phyloP scores from a whole-genome alignment of 2,113 vertebrate species.

The Thomomys bottae region DNA sequence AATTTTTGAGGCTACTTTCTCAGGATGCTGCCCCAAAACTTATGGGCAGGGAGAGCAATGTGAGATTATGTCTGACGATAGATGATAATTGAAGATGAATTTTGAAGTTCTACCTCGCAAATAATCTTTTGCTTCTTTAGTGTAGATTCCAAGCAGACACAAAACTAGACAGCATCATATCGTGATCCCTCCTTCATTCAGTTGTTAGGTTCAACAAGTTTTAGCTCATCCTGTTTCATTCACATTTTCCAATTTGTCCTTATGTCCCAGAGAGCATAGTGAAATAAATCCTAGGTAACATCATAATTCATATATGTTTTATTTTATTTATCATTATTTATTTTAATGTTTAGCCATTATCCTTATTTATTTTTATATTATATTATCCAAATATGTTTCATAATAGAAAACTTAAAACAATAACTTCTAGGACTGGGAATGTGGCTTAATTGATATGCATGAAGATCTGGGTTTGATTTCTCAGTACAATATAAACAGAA shows the following conservation, averaged over 20 bases:
- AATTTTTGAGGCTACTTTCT: not conserved
- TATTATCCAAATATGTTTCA: not conserved
- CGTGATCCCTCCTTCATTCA: rapidly evolving
- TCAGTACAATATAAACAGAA: too few species aligned
- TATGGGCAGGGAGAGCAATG: not conserved
- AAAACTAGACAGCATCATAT: not conserved
- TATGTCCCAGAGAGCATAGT: not conserved
- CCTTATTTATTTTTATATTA: not conserved
- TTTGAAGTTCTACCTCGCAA: not conserved
- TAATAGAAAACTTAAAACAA: too few species aligned
- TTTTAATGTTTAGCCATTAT: too few species aligned
- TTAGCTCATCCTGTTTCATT: not conserved
- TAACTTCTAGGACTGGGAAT: too few species aligned
- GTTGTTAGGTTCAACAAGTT: not conserved
- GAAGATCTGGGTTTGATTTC: too few species aligned
- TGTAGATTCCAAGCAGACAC: not conserved
- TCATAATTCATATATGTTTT: too few species aligned
- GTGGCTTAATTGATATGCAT: too few species aligned
- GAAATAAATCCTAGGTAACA: not conserved
- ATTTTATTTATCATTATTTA: too few species aligned
- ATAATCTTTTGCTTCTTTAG: not conserved
- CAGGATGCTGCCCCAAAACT: not conserved
- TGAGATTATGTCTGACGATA: not conserved
- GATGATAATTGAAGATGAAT: not conserved
- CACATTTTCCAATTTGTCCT: not conserved